phyloP scores from a whole-genome alignment of 2,888 invertebrate genomes.

The Dolichopus griseipennis region DNA sequence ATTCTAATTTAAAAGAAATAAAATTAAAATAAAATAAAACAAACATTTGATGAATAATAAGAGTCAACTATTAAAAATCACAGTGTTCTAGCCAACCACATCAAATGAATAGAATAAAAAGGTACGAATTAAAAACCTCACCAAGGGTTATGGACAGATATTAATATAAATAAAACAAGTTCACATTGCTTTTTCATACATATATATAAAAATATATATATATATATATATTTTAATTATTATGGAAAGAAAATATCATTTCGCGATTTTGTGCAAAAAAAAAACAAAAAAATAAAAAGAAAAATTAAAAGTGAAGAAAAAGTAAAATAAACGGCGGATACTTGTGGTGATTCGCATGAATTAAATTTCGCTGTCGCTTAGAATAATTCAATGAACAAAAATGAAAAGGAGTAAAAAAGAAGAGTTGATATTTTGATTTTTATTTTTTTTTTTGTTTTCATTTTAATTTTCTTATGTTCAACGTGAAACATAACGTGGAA shows the following conservation, averaged over 20 bases:
- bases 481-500: background rate
- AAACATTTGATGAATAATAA: too few relatives aligned
- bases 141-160: background rate
- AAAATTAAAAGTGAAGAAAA: background rate
- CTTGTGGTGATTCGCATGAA: slow-evolving; percentile 3
- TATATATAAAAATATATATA: too few relatives aligned
- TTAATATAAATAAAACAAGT: background rate
- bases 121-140: background rate
- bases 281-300: background rate
- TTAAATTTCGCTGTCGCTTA: slow-evolving; percentile 4
- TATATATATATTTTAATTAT: background rate
- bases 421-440: too few relatives aligned
- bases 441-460: too few relatives aligned
- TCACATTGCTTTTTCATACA: background rate
- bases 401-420: background rate
- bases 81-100: background rate
- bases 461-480: too few relatives aligned
- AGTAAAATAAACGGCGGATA: background rate
- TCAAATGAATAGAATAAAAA: background rate
- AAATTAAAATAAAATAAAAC: too few relatives aligned
- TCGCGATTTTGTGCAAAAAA: background rate
- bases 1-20: too few relatives aligned
- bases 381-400: background rate
- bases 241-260: background rate
- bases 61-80: too few relatives aligned